These are phyloP conservation scores for Phylloscopus whistleri DNA, from an alignment of 2,113 vertebrate species.

Conservation along the genomic window DNA sequence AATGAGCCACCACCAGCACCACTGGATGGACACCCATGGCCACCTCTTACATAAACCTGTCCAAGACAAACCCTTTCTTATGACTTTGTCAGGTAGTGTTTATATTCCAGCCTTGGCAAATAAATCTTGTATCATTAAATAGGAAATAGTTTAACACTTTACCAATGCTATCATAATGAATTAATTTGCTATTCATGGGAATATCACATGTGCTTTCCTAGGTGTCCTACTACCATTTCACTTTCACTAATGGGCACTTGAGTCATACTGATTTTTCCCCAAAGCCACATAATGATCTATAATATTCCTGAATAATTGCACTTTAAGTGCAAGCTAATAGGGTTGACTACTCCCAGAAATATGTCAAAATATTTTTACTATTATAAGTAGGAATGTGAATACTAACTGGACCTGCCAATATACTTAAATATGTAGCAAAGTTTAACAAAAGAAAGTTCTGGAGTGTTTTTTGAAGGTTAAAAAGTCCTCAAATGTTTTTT, in stretches of 20 bases:
- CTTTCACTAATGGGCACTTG: conserved; percentile 69
- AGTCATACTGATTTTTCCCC: conserved; percentile 66
- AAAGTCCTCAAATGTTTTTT: neutral
- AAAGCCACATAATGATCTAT: conserved; percentile 67
- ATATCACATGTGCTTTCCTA: conserved; percentile 46
- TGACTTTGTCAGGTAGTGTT: neutral
- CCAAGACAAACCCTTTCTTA: neutral
- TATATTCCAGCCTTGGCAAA: conserved; percentile 22
- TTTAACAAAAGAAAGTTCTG: conserved; percentile 3
- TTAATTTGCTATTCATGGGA: conserved; percentile 64
- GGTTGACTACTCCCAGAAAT: conserved; percentile 61
- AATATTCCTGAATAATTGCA: conserved; percentile 69
- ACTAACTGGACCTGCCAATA: neutral
- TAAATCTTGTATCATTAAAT: conserved; percentile 26
- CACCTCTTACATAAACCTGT: neutral
- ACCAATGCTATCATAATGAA: conserved; percentile 14
- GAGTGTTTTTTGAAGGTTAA: conserved; percentile 24
- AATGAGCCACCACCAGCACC: neutral
- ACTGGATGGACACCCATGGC: neutral
- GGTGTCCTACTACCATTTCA: conserved; percentile 60
- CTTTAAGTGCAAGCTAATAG: conserved; percentile 68
- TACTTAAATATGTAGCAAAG: neutral
- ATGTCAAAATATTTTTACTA: conserved; percentile 61
- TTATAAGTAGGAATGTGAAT: conserved; percentile 43
- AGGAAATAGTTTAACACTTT: conserved; percentile 47